phyloP scores from a whole-genome alignment of 2,113 vertebrate species.

The Elephas maximus region DNA sequence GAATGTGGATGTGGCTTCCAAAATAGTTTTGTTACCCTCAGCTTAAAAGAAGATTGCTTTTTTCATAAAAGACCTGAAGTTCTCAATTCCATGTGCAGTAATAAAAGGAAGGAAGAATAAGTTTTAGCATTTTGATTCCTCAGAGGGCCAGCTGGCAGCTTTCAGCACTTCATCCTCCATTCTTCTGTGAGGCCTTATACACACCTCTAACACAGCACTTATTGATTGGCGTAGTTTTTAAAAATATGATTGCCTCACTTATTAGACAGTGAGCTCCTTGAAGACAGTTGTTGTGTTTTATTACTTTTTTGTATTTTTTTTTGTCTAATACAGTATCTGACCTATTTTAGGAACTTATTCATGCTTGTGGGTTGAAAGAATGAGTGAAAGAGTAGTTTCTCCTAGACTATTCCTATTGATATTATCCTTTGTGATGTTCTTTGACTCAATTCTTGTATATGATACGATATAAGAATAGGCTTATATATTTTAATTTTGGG shows the following conservation, averaged over 20 bases:
- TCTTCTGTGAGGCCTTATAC: not conserved
- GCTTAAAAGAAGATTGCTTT: not conserved
- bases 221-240: not conserved
- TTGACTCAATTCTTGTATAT: not conserved
- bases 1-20: conserved; percentile 3
- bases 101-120: not conserved
- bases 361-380: not conserved
- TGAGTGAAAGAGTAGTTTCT: not conserved
- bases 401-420: not conserved
- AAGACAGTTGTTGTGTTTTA: not conserved
- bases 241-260: not conserved
- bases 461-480: not conserved
- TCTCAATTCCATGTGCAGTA: not conserved
- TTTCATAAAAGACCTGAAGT: not conserved
- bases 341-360: not conserved
- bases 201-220: not conserved
- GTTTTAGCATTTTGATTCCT: not conserved
- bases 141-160: not conserved
- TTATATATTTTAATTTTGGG: not conserved
- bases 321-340: not conserved
- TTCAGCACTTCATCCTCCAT: rapidly evolving
- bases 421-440: not conserved
- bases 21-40: not conserved
- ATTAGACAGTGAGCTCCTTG: not conserved
- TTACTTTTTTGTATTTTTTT: not conserved